Base-by-base conservation (phyloP, 1,140 invertebrate genomes). In the Acyrthosiphon pisum region DNA sequence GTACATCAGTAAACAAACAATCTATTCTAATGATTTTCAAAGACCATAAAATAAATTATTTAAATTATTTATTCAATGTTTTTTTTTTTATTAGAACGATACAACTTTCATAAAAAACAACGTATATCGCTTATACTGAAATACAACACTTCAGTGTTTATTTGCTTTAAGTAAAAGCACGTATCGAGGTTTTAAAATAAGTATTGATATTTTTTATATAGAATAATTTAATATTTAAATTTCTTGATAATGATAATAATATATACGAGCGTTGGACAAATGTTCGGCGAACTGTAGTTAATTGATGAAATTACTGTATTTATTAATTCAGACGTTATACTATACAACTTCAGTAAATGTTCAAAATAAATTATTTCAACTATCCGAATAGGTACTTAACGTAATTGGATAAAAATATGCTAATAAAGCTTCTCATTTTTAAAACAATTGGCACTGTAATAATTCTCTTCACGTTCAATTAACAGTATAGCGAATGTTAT, bases 331-430 rank as follows among this genome's bases (percentile, higher is more conserved):
- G 60, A 35, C n/a, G 60, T n/a, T 18, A 3, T 76, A 76, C n/a
- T n/a, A 18, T n/a, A 35, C 30, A 76, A 76, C 14, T 76, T 76
- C 4, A 20, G 14, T n/a, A n/a, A 0, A 35, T 76, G 14, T n/a
- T 76, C 60, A 76, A 76, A 20, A 76, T n/a, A 76, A 76, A n/a
- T 76, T 18, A n/a, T 76, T 76, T 18, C 11, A 76, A 35, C 30
- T 76, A n/a, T 68, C 60, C 2, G 60, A 76, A 76, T n/a, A n/a
- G n/a, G n/a, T n/a, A 76, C 60, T 76, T 76, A n/a, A 76, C n/a
- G 60, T 76, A 76, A 76, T 76, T 76, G 60, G n/a, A 76, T 60
- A 76, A n/a, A 76, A 76, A 76, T 76, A 76, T 76, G 60, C 30
- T 76, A 35, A n/a, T 76, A 35, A n/a, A n/a, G 30, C 14, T 76